Conservation (phyloP, 2,113 vertebrate species). For the Furnarius figulus region DNA sequence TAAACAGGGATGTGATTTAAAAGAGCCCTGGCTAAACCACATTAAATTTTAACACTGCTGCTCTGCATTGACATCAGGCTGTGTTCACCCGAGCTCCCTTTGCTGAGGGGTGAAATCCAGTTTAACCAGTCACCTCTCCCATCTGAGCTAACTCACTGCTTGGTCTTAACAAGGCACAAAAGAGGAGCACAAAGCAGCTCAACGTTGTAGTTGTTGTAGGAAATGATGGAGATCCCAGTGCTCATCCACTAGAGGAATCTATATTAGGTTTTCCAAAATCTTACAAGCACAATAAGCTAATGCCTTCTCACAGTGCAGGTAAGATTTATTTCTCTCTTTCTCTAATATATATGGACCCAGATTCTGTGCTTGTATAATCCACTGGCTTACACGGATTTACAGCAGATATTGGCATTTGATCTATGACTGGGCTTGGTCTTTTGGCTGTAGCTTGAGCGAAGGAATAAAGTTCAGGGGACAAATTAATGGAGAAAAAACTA, state of each 20-base stretch:
- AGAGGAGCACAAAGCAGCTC: neutral
- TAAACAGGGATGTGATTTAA: constrained; percentile 2
- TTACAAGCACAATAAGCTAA: constrained; percentile 36
- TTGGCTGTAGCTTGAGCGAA: neutral
- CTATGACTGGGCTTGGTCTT: constrained; percentile 8
- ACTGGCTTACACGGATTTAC: constrained; percentile 27
- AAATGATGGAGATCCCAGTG: neutral
- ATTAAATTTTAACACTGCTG: neutral
- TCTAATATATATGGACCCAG: neutral
- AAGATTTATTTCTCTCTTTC: constrained; percentile 46
- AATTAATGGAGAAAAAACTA: constrained; percentile 12
- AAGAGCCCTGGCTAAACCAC: neutral
- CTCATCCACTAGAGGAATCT: neutral
- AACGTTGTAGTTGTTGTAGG: neutral
- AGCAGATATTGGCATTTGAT: constrained; percentile 39
- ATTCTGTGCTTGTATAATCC: constrained; percentile 41
- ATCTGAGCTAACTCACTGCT: neutral
- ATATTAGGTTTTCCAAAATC: constrained; percentile 24
- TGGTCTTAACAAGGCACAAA: neutral
- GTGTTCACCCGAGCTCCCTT: neutral
- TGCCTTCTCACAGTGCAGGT: neutral
- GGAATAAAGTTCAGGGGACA: constrained; percentile 4
- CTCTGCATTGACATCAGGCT: neutral
- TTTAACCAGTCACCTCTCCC: neutral
- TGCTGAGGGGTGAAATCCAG: rapidly evolving